Evolutionary conservation across 2,113 vertebrate species (phyloP).

Genomic region (Protobothrops flavoviridis): DNA sequence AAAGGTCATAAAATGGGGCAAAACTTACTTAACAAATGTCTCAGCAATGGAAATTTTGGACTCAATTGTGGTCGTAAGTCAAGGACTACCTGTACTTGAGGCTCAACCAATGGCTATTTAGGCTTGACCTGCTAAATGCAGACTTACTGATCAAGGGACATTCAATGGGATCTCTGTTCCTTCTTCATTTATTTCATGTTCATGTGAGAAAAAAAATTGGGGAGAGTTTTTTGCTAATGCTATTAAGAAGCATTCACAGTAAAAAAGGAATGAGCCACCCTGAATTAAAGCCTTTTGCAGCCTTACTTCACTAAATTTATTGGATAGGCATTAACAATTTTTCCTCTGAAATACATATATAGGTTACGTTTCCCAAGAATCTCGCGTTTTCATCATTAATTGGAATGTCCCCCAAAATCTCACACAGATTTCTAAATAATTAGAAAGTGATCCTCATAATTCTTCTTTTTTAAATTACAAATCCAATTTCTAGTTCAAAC

Average conservation of each 20-base stretch:
- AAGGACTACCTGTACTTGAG: not conserved
- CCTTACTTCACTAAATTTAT: slow-evolving; percentile 1
- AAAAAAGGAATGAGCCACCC: not conserved
- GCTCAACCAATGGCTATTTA: not conserved
- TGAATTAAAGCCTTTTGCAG: not conserved
- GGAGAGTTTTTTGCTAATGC: not conserved
- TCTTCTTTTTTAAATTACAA: slow-evolving; percentile 24
- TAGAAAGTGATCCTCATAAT: slow-evolving; percentile 1
- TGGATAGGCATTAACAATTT: not conserved
- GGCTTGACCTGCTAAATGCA: not conserved
- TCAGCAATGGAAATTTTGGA: not conserved
- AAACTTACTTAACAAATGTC: not conserved
- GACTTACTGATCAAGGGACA: not conserved
- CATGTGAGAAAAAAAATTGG: not conserved
- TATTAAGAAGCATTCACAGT: not conserved
- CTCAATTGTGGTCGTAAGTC: not conserved
- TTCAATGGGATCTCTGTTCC: no score
- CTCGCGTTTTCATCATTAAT: not conserved
- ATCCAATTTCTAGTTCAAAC: not conserved
- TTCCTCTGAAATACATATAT: not conserved
- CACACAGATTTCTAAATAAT: not conserved
- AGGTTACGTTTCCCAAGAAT: not conserved
- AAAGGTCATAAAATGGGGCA: not conserved
- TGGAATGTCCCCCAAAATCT: not conserved
- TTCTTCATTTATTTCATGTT: not conserved